Conservation (phyloP, 35 echinoderm and acorn worm species). For the Chiridota heheva region DNA sequence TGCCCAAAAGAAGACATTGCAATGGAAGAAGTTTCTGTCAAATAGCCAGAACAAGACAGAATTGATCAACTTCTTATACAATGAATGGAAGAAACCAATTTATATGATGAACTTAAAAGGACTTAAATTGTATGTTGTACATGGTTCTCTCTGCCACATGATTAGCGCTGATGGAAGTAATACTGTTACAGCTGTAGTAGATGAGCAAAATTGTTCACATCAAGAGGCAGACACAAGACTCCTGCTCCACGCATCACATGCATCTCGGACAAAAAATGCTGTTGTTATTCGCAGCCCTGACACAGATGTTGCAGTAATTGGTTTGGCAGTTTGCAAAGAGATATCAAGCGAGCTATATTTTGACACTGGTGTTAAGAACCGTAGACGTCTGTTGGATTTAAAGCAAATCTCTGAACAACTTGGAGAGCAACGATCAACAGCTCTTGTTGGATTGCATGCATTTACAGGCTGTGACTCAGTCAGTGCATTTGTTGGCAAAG, state of each 20-base stretch:
- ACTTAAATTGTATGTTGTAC: constrained; percentile 2
- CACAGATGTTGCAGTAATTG: constrained; percentile 22
- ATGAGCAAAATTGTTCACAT: background rate
- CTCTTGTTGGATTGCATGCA: constrained; percentile 37
- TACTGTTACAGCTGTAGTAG: background rate
- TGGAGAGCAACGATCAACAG: background rate
- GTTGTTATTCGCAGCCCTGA: constrained; percentile 30
- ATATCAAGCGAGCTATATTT: constrained; percentile 11
- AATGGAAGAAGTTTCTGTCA: constrained; percentile 41
- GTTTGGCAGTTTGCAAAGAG: background rate
- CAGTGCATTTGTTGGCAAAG: constrained; percentile 37
- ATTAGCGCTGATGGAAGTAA: background rate
- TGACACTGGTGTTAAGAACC: constrained; percentile 18
- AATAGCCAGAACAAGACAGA: constrained; percentile 21
- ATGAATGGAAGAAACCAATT: background rate
- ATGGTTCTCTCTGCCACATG: background rate
- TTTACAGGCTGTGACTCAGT: constrained; percentile 51
- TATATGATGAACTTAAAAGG: background rate
- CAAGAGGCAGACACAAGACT: constrained; percentile 33
- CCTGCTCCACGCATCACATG: constrained; percentile 18
- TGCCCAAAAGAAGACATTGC: constrained; percentile 15
- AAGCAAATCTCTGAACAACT: background rate
- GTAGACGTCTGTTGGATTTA: constrained; percentile 12
- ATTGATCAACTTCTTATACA: constrained; percentile 14
- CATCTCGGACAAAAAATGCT: background rate